Conservation (phyloP, 2,888 invertebrate species). For the Hirtodrosophila duncani region DNA sequence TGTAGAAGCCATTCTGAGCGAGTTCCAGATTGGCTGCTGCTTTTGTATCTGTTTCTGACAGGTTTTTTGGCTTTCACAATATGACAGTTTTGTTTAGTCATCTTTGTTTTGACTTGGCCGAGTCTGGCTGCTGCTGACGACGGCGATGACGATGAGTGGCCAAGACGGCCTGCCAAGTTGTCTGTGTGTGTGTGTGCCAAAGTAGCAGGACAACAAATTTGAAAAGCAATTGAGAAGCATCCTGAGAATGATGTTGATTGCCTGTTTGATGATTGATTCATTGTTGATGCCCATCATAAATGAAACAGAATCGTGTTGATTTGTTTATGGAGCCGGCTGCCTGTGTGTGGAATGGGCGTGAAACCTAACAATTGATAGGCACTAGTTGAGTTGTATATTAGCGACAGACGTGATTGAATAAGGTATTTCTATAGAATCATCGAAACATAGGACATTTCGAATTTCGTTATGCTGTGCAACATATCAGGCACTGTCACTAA, state of each 20-base stretch:
- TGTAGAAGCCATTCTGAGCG: too few species aligned
- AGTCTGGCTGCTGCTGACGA: conserved; percentile 11
- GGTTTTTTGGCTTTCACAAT: conserved; percentile 13
- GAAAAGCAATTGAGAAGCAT: conserved; percentile 17
- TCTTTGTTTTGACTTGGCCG: conserved; percentile 9
- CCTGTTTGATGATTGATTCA: conserved; percentile 29
- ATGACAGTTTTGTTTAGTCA: conserved; percentile 39
- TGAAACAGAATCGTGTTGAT: background rate
- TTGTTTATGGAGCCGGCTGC: conserved; percentile 3
- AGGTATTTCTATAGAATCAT: too few species aligned
- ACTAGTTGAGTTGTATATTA: background rate
- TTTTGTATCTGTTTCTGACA: conserved; percentile 19
- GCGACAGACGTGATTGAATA: too few species aligned
- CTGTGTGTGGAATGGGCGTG: too few species aligned
- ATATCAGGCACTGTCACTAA: too few species aligned
- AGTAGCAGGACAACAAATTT: conserved; percentile 6
- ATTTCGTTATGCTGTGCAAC: too few species aligned
- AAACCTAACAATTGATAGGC: background rate
- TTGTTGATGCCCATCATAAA: background rate
- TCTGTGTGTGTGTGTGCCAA: conserved; percentile 1
- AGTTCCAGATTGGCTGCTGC: too few species aligned
- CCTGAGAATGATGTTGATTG: conserved; percentile 31
- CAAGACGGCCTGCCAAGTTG: conserved; percentile 33
- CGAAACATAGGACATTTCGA: too few species aligned
- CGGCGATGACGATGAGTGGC: too few species aligned